Evolutionary conservation across 2,797 vertebrate genomes (phyloP).

Genomic region (Anolis apletophallus): DNA sequence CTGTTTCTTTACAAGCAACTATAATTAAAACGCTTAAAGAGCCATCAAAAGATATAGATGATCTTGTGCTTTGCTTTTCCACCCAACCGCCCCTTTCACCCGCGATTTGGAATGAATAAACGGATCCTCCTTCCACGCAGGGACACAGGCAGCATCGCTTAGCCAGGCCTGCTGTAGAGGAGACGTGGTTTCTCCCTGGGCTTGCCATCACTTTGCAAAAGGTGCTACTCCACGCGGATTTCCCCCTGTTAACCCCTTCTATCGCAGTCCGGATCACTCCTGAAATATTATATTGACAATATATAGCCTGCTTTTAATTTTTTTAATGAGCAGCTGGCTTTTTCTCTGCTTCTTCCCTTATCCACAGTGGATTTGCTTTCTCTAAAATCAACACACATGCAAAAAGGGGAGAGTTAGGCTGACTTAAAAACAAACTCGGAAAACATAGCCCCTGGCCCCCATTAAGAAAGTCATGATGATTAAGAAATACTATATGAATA

Average conservation of each 20-base stretch:
- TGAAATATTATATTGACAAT: neutral
- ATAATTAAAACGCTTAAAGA: slow-evolving; percentile 80
- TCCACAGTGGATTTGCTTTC: neutral
- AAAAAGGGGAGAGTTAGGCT: neutral
- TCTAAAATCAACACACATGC: neutral
- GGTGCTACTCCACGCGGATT: slow-evolving; percentile 25
- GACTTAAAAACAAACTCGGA: neutral
- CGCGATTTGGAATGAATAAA: neutral
- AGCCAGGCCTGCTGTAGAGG: neutral
- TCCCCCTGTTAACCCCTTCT: slow-evolving; percentile 23
- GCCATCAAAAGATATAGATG: slow-evolving; percentile 19
- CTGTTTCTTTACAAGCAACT: slow-evolving; percentile 88
- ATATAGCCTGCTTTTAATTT: neutral
- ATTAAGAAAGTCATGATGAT: slow-evolving; percentile 47
- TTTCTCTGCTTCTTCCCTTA: neutral
- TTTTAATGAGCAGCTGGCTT: neutral
- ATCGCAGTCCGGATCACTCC: neutral
- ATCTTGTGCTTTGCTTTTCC: neutral
- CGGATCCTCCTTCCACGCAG: neutral
- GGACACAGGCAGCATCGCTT: neutral
- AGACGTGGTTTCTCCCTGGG: neutral
- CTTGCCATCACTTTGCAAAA: neutral
- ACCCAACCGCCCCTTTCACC: neutral
- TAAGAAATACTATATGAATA: slow-evolving; percentile 1
- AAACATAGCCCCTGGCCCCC: neutral